Evolutionary conservation across 2,113 vertebrate genomes (phyloP).

Genomic region (Neoarius graeffei): DNA sequence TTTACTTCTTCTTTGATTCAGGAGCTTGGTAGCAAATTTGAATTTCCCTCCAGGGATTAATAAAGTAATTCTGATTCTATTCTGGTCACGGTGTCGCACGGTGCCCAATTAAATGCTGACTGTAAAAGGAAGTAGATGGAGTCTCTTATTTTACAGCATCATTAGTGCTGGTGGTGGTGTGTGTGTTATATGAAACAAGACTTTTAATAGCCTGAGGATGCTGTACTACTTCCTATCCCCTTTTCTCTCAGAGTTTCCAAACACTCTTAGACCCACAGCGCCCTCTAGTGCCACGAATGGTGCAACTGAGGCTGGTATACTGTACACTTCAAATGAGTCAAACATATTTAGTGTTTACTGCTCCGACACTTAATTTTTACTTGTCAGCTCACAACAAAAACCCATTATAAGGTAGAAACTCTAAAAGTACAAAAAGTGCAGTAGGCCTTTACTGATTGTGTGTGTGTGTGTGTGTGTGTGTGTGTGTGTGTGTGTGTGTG

Average conservation of each 20-base stretch:
- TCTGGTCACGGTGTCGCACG: background rate
- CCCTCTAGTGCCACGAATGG: constrained; percentile 62
- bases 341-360: background rate
- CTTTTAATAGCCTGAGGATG: background rate
- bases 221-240: background rate
- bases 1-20: too few species aligned
- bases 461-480: background rate
- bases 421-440: background rate
- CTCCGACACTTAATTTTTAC: background rate
- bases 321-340: background rate
- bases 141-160: background rate
- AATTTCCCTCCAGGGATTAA: too few species aligned
- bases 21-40: too few species aligned
- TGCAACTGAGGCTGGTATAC: background rate
- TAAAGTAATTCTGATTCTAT: too few species aligned
- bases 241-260: background rate
- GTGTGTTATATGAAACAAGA: background rate
- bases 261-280: constrained; percentile 46
- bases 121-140: background rate
- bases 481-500: too few species aligned
- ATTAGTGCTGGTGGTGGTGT: background rate
- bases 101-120: background rate
- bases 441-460: background rate
- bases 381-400: background rate
- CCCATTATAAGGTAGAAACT: background rate